Evolutionary conservation across 1,140 invertebrate genomes (phyloP).

Genomic region (Bombus polaris): DNA sequence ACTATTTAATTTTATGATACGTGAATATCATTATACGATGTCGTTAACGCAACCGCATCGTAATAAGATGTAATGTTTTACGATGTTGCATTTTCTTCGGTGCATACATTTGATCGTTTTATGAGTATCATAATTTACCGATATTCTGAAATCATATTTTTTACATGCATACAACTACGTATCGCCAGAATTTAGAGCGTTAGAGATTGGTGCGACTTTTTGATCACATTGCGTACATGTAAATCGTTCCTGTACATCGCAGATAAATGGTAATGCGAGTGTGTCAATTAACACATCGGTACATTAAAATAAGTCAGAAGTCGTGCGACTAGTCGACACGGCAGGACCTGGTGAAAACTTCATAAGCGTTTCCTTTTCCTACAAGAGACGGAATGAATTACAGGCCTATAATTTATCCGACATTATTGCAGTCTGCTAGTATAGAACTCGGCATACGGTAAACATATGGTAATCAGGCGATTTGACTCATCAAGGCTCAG

Average conservation of each 20-base stretch:
- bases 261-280: neutral
- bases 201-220: neutral
- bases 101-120: neutral
- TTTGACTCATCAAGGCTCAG: conserved; percentile 73
- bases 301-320: conserved; percentile 14
- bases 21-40: conserved; percentile 11
- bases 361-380: conserved; percentile 50
- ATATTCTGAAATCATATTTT: neutral
- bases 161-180: neutral
- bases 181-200: neutral
- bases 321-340: neutral
- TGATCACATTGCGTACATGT: no score
- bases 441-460: conserved; percentile 58
- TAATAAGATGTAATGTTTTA: conserved; percentile 48
- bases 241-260: neutral
- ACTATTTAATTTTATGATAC: conserved; percentile 31
- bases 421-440: conserved; percentile 41
- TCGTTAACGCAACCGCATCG: conserved; percentile 1
- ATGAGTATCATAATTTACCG: neutral
- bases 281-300: conserved; percentile 28
- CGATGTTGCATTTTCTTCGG: neutral
- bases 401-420: conserved; percentile 65
- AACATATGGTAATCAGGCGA: conserved; percentile 72
- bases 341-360: conserved; percentile 33
- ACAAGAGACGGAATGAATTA: conserved; percentile 53